Percentiles rank a stretch among this genome's conserved stretches.
phyloP scores from a whole-genome alignment of 2,797 vertebrate genomes.

The Hemitrygon akajei region DNA sequence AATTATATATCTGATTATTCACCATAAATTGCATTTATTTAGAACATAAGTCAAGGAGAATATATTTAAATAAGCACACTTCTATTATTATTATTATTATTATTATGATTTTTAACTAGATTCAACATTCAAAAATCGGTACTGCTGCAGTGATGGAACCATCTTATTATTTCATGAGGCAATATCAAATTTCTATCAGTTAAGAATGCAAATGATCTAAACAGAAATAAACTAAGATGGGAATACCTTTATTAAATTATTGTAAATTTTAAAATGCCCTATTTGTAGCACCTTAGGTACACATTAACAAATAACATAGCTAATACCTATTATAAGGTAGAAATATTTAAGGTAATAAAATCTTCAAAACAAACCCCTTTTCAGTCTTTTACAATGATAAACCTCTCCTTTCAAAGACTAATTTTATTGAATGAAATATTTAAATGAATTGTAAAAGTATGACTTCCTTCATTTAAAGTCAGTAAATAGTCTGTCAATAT shows the following conservation, averaged over 20 bases:
- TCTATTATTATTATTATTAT: slow-evolving; percentile 24
- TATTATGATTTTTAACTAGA: background rate
- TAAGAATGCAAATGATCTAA: background rate
- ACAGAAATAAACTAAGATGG: background rate
- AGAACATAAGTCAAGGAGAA: background rate
- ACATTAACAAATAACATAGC: background rate
- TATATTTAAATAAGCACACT: background rate
- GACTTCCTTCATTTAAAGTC: background rate
- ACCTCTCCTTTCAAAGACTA: background rate
- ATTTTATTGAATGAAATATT: background rate
- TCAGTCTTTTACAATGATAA: background rate
- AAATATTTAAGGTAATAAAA: background rate
- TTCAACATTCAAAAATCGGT: background rate
- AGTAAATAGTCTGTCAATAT: background rate
- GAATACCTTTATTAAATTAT: background rate
- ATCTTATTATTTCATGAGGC: background rate
- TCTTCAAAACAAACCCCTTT: background rate
- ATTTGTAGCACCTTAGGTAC: background rate
- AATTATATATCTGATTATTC: background rate
- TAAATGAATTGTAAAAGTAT: background rate
- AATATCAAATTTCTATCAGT: background rate
- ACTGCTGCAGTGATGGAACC: background rate
- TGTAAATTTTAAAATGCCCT: background rate
- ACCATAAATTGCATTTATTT: slow-evolving; percentile 16
- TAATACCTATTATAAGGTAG: background rate